phyloP scores from a whole-genome alignment of 2,888 invertebrate genomes.

The Tipula lateralis region DNA sequence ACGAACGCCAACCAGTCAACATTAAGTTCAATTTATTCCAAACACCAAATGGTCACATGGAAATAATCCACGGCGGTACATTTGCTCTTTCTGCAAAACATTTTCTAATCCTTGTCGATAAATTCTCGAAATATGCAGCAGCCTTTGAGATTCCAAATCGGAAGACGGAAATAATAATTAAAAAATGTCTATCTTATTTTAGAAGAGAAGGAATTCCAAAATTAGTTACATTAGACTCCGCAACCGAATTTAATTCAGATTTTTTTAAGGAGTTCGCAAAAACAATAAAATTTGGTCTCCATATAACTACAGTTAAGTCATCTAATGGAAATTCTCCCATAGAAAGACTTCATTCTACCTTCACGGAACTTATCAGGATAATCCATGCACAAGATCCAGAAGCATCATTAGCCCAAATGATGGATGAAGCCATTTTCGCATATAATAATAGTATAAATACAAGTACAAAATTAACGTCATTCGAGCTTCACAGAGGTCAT shows the following conservation, averaged over 20 bases:
- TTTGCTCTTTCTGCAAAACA: not conserved
- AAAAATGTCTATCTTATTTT: conserved; percentile 31
- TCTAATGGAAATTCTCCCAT: no score
- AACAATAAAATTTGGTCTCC: not conserved
- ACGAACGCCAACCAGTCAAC: not conserved
- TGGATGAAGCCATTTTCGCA: no score
- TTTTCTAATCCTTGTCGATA: not conserved
- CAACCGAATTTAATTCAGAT: not conserved
- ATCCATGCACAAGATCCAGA: no score
- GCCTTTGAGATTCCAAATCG: not conserved
- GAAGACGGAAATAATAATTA: conserved; percentile 5
- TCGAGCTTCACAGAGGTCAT: not conserved
- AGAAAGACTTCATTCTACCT: no score
- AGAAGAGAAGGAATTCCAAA: conserved; percentile 32
- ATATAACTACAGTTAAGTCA: no score
- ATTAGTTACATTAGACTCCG: conserved; percentile 31
- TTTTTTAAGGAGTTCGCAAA: not conserved
- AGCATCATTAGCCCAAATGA: no score
- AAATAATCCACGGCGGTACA: not conserved
- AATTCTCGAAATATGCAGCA: not conserved
- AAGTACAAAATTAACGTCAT: not conserved
- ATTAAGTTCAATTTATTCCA: not conserved
- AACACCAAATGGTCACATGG: not conserved
- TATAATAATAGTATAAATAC: not conserved
- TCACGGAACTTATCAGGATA: no score